Conservation (phyloP, 2,888 invertebrate species). For the Dryobotodes eremita region DNA sequence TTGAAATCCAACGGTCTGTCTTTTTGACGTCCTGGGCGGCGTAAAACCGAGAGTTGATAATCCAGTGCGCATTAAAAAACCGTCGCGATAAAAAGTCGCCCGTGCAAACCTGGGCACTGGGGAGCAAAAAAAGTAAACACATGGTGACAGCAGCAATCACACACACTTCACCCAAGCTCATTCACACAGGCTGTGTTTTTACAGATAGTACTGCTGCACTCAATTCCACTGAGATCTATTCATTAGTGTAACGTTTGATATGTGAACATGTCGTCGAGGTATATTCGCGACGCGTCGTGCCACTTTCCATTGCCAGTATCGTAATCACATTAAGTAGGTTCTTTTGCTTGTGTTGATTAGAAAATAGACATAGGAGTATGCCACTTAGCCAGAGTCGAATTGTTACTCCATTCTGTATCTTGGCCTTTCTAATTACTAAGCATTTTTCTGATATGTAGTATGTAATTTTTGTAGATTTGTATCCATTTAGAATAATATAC, state of each 20-base stretch:
- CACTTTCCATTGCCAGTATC: constrained; percentile 34
- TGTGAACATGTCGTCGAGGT: not conserved
- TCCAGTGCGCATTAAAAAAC: not conserved
- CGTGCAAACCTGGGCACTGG: not conserved
- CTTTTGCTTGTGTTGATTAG: constrained; percentile 35
- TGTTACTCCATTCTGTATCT: not conserved
- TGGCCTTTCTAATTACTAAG: not conserved
- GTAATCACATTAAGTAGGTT: constrained; percentile 48
- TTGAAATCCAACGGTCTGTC: not conserved
- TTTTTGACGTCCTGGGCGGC: not conserved
- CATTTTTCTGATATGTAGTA: constrained; percentile 21
- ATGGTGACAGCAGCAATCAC: not conserved
- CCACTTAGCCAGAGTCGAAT: not conserved
- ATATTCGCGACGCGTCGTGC: constrained; percentile 8
- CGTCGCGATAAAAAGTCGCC: not conserved
- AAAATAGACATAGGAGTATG: constrained; percentile 21
- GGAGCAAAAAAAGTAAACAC: not conserved
- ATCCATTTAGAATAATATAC: constrained; percentile 3
- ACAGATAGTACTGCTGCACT: not conserved
- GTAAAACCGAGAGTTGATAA: not conserved
- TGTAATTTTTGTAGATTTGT: constrained; percentile 16
- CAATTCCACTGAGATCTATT: constrained; percentile 34
- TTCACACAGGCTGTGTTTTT: not conserved
- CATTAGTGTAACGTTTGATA: constrained; percentile 47
- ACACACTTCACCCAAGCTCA: constrained; percentile 1